Conservation (phyloP, 1,140 invertebrate genomes). For the Brachionus asplanchnoidis region DNA sequence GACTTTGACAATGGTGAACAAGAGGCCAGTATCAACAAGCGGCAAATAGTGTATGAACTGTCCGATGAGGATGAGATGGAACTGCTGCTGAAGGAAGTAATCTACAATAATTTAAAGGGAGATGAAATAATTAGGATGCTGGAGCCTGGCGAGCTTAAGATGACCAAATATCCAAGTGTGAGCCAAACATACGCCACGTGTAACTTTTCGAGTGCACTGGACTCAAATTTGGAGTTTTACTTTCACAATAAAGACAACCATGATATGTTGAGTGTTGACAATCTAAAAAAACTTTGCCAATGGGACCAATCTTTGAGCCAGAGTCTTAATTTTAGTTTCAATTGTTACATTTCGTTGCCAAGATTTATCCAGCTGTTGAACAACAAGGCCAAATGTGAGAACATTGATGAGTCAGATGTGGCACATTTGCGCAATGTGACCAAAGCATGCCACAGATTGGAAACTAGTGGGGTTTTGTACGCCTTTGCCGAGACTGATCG, state of each 20-base stretch:
- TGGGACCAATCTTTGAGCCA: not conserved
- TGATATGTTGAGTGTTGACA: slow-evolving; percentile 1
- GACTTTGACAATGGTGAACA: not conserved
- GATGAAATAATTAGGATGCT: not conserved
- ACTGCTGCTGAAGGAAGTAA: not conserved
- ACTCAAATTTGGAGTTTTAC: slow-evolving; percentile 33
- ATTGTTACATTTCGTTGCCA: slow-evolving; percentile 31
- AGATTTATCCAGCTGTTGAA: not conserved
- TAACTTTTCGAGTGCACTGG: not conserved
- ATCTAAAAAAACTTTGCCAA: slow-evolving; percentile 23
- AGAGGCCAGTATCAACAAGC: not conserved
- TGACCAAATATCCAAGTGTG: not conserved
- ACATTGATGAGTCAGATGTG: not conserved
- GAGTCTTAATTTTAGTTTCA: not conserved
- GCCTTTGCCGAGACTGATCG: not conserved
- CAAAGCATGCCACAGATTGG: not conserved
- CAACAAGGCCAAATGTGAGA: not conserved
- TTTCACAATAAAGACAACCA: not conserved
- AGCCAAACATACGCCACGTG: not conserved
- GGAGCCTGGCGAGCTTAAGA: not conserved
- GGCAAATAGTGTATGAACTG: not conserved
- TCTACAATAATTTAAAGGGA: not conserved
- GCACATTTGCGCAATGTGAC: not conserved
- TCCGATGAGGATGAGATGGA: not conserved
- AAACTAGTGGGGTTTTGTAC: not conserved